These are phyloP conservation scores for Cochlearius cochlearius DNA, from an alignment of 2,113 vertebrate species.

Conservation along the genomic window DNA sequence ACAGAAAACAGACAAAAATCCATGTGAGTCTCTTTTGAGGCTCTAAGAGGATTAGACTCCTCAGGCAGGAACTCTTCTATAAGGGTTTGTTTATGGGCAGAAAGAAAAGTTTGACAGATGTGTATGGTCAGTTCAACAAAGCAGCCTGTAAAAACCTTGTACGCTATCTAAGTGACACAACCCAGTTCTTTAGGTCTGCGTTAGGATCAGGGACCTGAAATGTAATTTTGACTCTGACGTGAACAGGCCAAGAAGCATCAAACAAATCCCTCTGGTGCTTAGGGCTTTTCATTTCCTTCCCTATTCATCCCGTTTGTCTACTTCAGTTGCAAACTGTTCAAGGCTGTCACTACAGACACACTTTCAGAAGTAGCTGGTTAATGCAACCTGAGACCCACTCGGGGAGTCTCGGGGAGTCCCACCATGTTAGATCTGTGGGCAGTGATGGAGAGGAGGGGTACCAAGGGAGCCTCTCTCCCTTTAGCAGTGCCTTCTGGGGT, in stretches of 20 bases:
- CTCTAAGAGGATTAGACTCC: slow-evolving; percentile 16
- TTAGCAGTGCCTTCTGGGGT: not conserved
- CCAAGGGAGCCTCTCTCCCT: not conserved
- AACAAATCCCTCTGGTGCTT: not conserved
- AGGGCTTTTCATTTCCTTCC: not conserved
- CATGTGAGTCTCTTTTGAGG: not conserved
- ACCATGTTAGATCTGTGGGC: not conserved
- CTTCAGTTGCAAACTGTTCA: not conserved
- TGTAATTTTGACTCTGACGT: not conserved
- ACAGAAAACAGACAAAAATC: slow-evolving; percentile 56
- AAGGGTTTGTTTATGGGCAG: not conserved
- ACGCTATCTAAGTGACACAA: not conserved
- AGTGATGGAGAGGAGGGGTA: not conserved
- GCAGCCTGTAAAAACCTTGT: not conserved
- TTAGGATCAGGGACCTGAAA: not conserved
- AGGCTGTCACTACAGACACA: not conserved
- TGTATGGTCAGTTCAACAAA: not conserved
- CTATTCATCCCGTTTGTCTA: not conserved
- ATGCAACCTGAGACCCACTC: not conserved
- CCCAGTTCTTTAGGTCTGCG: not conserved
- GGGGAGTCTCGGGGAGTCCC: not conserved
- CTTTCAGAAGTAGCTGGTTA: not conserved
- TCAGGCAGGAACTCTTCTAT: not conserved
- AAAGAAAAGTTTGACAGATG: not conserved
- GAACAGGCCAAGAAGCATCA: not conserved